Percentiles rank a stretch among this genome's conserved stretches.
Evolutionary conservation across 2,797 vertebrate genomes (phyloP).

Genomic region (Rhabdomys pumilio): DNA sequence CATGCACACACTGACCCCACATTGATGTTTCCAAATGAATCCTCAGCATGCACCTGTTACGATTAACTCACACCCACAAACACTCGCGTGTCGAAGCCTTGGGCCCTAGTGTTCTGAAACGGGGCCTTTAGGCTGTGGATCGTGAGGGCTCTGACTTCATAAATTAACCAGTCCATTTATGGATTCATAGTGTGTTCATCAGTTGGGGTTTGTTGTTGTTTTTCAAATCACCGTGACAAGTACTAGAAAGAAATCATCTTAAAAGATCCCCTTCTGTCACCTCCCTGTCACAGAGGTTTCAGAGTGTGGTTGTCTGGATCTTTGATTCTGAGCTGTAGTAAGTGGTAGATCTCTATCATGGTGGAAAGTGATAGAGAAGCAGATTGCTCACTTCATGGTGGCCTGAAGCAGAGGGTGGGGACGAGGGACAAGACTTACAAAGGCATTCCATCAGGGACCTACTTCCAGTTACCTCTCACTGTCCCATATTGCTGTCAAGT

Average conservation of each 20-base stretch:
- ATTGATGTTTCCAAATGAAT: not conserved
- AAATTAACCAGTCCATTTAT: not conserved
- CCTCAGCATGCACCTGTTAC: not conserved
- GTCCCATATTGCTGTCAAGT: not conserved
- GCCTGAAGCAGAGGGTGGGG: not conserved
- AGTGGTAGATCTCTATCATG: not conserved
- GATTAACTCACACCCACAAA: not conserved
- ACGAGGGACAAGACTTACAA: not conserved
- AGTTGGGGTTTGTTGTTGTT: not conserved
- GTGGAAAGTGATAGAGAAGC: not conserved
- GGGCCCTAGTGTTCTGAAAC: not conserved
- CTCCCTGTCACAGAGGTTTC: too few species aligned
- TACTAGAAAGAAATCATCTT: not conserved
- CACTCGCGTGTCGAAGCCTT: not conserved
- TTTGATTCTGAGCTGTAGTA: not conserved
- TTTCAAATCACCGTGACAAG: not conserved
- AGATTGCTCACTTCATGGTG: not conserved
- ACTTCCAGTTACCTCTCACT: not conserved
- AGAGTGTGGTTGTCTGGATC: not conserved
- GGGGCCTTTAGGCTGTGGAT: not conserved
- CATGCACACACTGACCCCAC: too few species aligned
- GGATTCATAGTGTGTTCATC: not conserved
- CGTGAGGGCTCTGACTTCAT: not conserved
- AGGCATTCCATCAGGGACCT: too few species aligned
- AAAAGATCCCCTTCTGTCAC: too few species aligned